Conservation (phyloP, 2,888 invertebrate genomes). For the Terebella lapidaria region DNA sequence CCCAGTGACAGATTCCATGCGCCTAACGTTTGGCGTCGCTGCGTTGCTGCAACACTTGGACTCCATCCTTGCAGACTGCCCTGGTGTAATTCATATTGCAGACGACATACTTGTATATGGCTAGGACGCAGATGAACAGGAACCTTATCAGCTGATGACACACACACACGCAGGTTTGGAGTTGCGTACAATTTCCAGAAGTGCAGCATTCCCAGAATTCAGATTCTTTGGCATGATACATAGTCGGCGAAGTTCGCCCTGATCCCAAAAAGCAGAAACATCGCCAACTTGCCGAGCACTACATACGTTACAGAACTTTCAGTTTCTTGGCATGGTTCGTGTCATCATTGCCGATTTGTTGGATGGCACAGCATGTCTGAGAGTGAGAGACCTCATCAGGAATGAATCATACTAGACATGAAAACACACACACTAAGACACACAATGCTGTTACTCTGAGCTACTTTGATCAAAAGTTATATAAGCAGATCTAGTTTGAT, state of each 20-base stretch:
- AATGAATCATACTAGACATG: no score
- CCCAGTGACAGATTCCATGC: conserved; percentile 6
- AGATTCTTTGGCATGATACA: conserved; percentile 18
- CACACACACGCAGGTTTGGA: neutral
- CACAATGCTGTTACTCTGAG: no score
- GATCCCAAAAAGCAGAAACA: conserved; percentile 15
- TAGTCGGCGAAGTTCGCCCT: conserved; percentile 14
- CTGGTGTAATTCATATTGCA: conserved; percentile 4
- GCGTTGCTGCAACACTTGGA: conserved; percentile 7
- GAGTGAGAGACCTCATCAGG: no score
- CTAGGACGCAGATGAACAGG: neutral
- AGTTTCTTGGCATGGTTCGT: conserved; percentile 18
- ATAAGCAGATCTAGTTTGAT: conserved; percentile 1
- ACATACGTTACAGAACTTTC: conserved; percentile 11
- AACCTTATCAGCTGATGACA: conserved; percentile 4
- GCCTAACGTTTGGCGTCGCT: conserved; percentile 3
- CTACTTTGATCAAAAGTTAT: neutral
- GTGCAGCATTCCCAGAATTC: conserved; percentile 6
- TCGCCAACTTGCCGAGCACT: conserved; percentile 14
- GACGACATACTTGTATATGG: conserved; percentile 6
- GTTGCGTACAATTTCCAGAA: conserved; percentile 5
- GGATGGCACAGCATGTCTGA: conserved; percentile 5
- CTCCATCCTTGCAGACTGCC: neutral
- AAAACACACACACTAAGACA: no score
- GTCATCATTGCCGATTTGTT: conserved; percentile 15